phyloP scores from a whole-genome alignment of 2,888 invertebrate species.

The Euproctis similis region DNA sequence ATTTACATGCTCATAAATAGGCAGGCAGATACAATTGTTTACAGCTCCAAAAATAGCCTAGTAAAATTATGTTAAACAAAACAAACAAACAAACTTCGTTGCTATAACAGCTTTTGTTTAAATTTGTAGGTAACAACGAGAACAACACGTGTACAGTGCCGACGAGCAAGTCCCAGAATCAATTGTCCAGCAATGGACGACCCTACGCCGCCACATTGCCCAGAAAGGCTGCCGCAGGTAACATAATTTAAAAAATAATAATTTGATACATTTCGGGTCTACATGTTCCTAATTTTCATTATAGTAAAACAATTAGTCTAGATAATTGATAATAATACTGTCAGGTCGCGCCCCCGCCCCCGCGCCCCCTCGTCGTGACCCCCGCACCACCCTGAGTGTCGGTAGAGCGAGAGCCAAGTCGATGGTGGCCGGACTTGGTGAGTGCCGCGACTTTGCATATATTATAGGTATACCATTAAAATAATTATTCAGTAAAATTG shows the following conservation, averaged over 20 bases:
- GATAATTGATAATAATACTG: neutral
- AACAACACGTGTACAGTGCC: constrained; percentile 54
- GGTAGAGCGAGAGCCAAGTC: constrained; percentile 93
- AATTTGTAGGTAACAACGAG: constrained; percentile 36
- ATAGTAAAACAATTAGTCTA: too few species aligned
- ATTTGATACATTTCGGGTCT: neutral
- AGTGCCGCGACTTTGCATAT: too few species aligned
- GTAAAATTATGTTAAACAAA: too few species aligned
- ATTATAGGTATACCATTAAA: too few species aligned
- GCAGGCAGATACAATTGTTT: too few species aligned
- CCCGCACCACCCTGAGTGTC: constrained; percentile 94
- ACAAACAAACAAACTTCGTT: neutral
- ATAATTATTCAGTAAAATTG: too few species aligned
- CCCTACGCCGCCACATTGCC: constrained; percentile 92
- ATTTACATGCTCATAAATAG: too few species aligned
- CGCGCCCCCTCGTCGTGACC: constrained; percentile 94
- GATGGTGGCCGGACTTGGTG: constrained; percentile 92
- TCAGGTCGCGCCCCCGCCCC: constrained; percentile 86
- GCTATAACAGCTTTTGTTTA: neutral
- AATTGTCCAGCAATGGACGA: constrained; percentile 57
- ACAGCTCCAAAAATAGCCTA: too few species aligned
- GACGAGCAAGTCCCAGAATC: constrained; percentile 73
- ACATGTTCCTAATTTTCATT: too few species aligned
- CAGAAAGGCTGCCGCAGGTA: constrained; percentile 81
- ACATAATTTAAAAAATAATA: constrained; percentile 1